These are phyloP conservation scores for Lemur catta DNA, from an alignment of 2,797 vertebrate species.

Conservation along the genomic window DNA sequence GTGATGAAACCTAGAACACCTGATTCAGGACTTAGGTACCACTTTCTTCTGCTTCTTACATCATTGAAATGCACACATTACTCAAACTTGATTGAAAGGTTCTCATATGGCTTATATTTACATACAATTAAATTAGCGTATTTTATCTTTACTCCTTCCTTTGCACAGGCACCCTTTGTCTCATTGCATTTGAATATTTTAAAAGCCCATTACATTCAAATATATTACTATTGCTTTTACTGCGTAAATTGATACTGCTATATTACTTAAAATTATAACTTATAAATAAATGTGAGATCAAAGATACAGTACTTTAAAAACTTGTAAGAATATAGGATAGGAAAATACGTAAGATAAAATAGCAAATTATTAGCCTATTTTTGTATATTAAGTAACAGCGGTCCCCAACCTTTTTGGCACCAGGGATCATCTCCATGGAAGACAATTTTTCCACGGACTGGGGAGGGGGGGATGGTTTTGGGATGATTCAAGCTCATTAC, in stretches of 20 bases:
- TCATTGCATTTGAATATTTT: not conserved
- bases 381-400: not conserved
- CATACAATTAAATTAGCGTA: not conserved
- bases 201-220: not conserved
- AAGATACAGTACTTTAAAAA: not conserved
- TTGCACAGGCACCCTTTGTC: not conserved
- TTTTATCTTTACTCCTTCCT: not conserved
- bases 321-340: not conserved
- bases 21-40: not conserved
- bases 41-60: not conserved
- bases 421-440: no score
- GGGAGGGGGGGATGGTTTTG: no score
- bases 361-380: not conserved
- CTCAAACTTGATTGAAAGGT: not conserved
- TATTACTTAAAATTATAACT: not conserved
- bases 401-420: no score
- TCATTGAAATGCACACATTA: not conserved
- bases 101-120: not conserved
- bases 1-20: not conserved
- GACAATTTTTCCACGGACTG: no score
- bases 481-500: no score
- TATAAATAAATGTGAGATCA: not conserved
- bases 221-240: not conserved
- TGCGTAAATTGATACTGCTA: not conserved
- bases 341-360: slow-evolving; percentile 3